Evolutionary conservation across 2,888 invertebrate genomes (phyloP).

Genomic region (Tricholauxania praeusta): DNA sequence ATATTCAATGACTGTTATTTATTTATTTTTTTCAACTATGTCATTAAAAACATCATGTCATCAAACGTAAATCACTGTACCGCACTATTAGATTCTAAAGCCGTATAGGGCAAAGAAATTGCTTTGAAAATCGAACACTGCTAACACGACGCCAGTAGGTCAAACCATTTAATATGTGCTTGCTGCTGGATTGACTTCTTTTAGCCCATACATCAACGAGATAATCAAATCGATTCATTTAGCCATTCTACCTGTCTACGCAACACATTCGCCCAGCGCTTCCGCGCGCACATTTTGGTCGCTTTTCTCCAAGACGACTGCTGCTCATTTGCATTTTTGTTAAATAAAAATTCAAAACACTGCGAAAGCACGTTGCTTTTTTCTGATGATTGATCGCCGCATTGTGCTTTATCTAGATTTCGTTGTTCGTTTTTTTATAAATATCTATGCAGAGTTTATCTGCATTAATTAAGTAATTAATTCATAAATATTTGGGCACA

Average conservation of each 20-base stretch:
- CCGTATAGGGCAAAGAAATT: no score
- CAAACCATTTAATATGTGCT: neutral
- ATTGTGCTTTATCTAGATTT: slow-evolving; percentile 7
- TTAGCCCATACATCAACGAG: neutral
- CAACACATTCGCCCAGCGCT: neutral
- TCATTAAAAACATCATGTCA: no score
- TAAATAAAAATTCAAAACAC: neutral
- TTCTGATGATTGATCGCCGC: slow-evolving; percentile 26
- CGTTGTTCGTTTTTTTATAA: neutral
- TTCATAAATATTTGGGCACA: slow-evolving; percentile 10
- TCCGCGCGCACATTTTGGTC: neutral
- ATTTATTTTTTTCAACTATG: no score
- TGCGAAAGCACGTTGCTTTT: slow-evolving; percentile 1
- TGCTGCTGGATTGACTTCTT: neutral
- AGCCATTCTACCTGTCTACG: slow-evolving; percentile 6
- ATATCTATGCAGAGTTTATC: neutral
- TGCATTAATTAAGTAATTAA: slow-evolving; percentile 31
- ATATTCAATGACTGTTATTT: no score
- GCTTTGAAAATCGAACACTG: no score
- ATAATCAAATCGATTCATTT: slow-evolving; percentile 16
- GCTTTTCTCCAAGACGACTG: neutral
- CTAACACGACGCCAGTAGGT: no score
- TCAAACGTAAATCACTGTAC: no score
- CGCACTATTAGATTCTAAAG: no score
- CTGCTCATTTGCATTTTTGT: slow-evolving; percentile 20